phyloP scores from a whole-genome alignment of 2,113 vertebrate genomes.

The Pheucticus melanocephalus region DNA sequence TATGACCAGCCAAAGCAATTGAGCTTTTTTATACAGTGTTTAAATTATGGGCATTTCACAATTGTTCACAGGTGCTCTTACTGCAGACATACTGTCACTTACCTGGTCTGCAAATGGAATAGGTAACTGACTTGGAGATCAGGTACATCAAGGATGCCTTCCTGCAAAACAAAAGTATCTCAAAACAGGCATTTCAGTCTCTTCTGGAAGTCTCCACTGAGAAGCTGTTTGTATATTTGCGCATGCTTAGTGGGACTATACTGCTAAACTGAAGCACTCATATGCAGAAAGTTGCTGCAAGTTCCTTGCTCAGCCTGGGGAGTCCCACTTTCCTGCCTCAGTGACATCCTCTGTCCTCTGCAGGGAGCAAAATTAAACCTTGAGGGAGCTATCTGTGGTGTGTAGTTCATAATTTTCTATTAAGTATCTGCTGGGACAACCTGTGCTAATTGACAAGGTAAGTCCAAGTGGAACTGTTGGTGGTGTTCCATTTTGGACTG shows the following conservation, averaged over 20 bases:
- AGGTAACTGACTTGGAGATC: background rate
- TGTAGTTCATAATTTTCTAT: background rate
- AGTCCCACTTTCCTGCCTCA: background rate
- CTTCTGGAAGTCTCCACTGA: background rate
- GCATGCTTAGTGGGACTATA: too few species aligned
- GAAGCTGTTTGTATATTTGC: background rate
- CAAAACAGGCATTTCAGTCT: background rate
- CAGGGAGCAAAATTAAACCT: background rate
- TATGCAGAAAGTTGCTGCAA: background rate
- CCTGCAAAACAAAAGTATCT: background rate
- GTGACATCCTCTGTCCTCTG: background rate
- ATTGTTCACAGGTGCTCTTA: background rate
- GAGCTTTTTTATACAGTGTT: background rate
- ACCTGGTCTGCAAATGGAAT: background rate
- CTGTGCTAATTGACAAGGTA: background rate
- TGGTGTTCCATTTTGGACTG: background rate
- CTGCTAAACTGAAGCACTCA: rapidly evolving
- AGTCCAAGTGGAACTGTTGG: background rate
- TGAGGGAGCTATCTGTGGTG: background rate
- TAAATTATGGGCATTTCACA: background rate
- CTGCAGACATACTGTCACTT: background rate
- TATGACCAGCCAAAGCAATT: background rate
- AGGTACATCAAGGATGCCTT: rapidly evolving
- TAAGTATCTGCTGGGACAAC: background rate
- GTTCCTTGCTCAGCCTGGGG: background rate